phyloP scores from a whole-genome alignment of 2,797 vertebrate genomes.

The Chaenodraco wilsoni region DNA sequence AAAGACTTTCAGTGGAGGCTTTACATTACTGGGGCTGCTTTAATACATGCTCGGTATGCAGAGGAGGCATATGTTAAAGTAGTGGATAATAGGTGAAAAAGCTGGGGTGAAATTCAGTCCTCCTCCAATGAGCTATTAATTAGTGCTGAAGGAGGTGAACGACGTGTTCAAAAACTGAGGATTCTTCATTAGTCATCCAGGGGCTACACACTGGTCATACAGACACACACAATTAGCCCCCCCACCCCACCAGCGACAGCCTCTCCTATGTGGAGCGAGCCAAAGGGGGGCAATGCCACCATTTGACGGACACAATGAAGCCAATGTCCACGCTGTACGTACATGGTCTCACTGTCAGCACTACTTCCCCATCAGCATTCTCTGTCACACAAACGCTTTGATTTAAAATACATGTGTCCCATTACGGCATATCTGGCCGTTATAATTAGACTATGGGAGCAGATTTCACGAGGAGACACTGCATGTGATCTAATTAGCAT shows the following conservation, averaged over 20 bases:
- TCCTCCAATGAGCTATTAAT: conserved; percentile 82
- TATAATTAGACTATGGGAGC: conserved; percentile 78
- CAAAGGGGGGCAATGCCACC: conserved; percentile 27
- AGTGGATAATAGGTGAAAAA: conserved; percentile 77
- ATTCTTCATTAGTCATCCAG: conserved; percentile 82
- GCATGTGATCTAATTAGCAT: conserved; percentile 85
- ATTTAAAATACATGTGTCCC: conserved; percentile 70
- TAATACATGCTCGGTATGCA: conserved; percentile 80
- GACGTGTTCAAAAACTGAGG: conserved; percentile 76
- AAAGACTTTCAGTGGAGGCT: conserved; percentile 77
- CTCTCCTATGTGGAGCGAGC: conserved; percentile 14
- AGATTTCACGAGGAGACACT: conserved; percentile 77
- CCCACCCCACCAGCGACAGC: conserved; percentile 32
- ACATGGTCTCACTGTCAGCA: conserved; percentile 26
- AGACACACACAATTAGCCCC: conserved; percentile 69
- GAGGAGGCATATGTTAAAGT: conserved; percentile 71
- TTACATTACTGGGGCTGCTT: conserved; percentile 67
- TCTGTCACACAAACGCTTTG: conserved; percentile 60
- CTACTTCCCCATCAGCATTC: conserved; percentile 25
- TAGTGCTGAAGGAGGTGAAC: conserved; percentile 82
- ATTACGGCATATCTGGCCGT: conserved; percentile 73
- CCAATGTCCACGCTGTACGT: conserved; percentile 32
- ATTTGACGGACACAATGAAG: conserved; percentile 42
- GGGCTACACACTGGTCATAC: conserved; percentile 63
- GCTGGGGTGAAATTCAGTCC: conserved; percentile 66